A percentile compares a stretch with the other conserved stretches of the same genome.
Evolutionary conservation across 64 coral and sea anemone genomes (phyloP).

Genomic region (Platygyra sinensis): DNA sequence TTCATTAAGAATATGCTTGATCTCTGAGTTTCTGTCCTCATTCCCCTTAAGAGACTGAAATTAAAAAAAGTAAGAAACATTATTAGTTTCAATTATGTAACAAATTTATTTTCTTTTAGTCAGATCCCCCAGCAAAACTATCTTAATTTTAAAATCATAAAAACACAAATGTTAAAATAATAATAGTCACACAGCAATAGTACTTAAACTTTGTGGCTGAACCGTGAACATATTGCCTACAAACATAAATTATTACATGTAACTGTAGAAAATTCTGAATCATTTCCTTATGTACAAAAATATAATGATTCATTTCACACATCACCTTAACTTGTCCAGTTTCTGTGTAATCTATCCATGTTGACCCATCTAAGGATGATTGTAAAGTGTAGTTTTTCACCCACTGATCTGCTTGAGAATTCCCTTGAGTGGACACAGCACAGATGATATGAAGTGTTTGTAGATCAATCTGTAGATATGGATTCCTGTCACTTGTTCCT

Average conservation of each 20-base stretch:
- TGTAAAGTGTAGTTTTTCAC: constrained; percentile 52
- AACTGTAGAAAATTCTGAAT: no score
- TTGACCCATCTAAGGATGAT: constrained; percentile 27
- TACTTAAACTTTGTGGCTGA: no score
- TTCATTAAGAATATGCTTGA: constrained; percentile 5
- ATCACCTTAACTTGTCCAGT: constrained; percentile 11
- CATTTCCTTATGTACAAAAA: background rate
- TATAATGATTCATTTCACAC: background rate
- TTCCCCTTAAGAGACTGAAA: constrained; percentile 53
- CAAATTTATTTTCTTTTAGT: no score
- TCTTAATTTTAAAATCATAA: no score
- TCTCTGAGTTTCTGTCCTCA: constrained; percentile 3
- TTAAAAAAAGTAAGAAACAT: background rate
- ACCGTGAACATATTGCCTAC: no score
- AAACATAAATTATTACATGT: no score
- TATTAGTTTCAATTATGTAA: no score
- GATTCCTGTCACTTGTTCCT: constrained; percentile 32
- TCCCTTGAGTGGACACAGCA: constrained; percentile 65
- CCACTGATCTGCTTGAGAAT: constrained; percentile 60
- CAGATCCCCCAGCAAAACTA: no score
- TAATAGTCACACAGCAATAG: no score
- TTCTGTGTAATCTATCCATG: constrained; percentile 44
- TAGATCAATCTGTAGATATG: constrained; percentile 73
- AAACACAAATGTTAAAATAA: no score
- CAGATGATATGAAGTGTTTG: constrained; percentile 50